Evolutionary conservation across 2,797 vertebrate species (phyloP).

Genomic region (Aythya fuligula): DNA sequence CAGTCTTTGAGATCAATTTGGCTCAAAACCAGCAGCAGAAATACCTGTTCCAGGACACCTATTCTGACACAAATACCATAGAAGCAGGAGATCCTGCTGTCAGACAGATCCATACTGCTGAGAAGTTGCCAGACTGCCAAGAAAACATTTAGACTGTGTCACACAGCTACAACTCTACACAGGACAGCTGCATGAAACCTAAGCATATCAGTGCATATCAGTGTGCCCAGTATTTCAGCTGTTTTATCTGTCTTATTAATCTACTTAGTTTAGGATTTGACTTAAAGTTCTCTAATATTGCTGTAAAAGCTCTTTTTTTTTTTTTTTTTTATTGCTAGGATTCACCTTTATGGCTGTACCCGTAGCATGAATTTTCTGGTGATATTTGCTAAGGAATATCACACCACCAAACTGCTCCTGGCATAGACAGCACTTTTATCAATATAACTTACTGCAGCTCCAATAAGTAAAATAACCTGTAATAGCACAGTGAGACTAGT

Average conservation of each 20-base stretch:
- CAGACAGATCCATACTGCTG: background rate
- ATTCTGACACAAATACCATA: background rate
- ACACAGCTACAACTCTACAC: background rate
- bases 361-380: background rate
- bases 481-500: background rate
- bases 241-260: background rate
- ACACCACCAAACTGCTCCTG: background rate
- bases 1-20: conserved; percentile 8
- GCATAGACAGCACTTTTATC: background rate
- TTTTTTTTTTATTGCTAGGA: background rate
- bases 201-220: background rate
- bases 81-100: background rate
- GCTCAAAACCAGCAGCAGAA: background rate
- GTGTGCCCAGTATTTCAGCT: background rate
- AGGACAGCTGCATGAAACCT: background rate
- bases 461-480: background rate
- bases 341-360: background rate
- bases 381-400: background rate
- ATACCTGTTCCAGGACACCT: background rate
- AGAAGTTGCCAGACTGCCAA: background rate
- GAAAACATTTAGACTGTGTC: background rate
- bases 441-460: background rate
- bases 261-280: background rate
- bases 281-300: background rate
- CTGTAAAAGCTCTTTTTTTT: background rate